Conservation (phyloP, 2,113 vertebrate genomes). For the Atrichornis clamosus region DNA sequence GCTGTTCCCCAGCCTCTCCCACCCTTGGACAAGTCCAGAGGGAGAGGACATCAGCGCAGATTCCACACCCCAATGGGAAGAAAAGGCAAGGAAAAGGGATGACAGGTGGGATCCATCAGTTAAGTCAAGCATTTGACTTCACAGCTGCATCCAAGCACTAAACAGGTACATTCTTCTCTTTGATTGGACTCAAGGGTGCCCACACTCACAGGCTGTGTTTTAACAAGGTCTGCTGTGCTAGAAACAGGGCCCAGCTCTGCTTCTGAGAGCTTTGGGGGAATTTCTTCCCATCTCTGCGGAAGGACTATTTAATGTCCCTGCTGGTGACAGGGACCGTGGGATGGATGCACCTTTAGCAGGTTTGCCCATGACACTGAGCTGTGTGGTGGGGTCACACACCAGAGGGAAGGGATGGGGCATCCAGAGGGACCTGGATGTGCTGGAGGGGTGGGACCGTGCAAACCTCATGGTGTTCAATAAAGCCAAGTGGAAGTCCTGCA, state of each 20-base stretch:
- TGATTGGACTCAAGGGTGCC: too few relatives aligned
- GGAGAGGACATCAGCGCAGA: neutral
- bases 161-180: neutral
- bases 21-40: neutral
- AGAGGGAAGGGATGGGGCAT: neutral
- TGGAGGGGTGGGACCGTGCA: neutral
- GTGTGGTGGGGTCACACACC: neutral
- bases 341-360: neutral
- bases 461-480: neutral
- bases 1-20: too few relatives aligned
- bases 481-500: neutral
- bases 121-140: neutral
- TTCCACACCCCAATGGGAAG: rapidly evolving
- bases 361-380: neutral
- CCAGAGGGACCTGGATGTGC: neutral
- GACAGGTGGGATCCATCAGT: rapidly evolving
- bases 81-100: neutral
- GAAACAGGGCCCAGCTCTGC: neutral
- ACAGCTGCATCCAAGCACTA: neutral
- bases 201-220: neutral
- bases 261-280: neutral
- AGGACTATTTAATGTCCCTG: neutral
- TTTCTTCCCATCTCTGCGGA: neutral
- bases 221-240: neutral
- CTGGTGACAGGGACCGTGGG: neutral